These are phyloP conservation scores for Tragelaphus imberbis DNA, from an alignment of 2,113 vertebrate genomes.

Conservation along the genomic window DNA sequence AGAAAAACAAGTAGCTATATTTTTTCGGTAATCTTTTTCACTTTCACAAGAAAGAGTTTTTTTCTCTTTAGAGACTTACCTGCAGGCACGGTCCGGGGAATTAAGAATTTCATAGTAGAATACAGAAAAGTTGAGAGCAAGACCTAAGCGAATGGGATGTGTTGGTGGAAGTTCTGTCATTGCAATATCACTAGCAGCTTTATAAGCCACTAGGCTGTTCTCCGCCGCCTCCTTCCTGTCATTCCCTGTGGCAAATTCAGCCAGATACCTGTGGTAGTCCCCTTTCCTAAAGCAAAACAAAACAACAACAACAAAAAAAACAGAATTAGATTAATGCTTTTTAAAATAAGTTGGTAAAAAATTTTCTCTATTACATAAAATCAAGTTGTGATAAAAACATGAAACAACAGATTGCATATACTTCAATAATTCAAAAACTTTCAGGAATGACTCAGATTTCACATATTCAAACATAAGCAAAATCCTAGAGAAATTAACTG, in stretches of 20 bases:
- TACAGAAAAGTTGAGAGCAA: slow-evolving; percentile 99
- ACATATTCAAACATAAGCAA: not conserved
- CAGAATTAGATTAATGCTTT: not conserved
- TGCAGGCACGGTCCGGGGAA: slow-evolving; percentile 99
- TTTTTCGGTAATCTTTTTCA: not conserved
- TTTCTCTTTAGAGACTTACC: slow-evolving; percentile 76
- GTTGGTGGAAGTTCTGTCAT: slow-evolving; percentile 96
- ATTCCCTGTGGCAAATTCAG: slow-evolving; percentile 98
- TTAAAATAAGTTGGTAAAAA: not conserved
- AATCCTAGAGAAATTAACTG: not conserved
- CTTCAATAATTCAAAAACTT: not conserved
- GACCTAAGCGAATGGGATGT: slow-evolving; percentile 97
- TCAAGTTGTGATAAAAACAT: not conserved
- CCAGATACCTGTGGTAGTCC: slow-evolving; percentile 99
- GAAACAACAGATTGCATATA: not conserved
- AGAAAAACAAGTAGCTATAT: not conserved
- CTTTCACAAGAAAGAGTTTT: rapidly evolving
- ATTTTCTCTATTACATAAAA: not conserved
- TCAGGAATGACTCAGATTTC: not conserved
- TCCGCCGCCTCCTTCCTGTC: slow-evolving; percentile 98
- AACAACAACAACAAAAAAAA: not conserved
- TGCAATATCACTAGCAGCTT: slow-evolving; percentile 97
- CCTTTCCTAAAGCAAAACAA: slow-evolving; percentile 87
- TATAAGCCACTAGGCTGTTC: slow-evolving; percentile 98
- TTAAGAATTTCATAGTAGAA: slow-evolving; percentile 99